Percentiles rank a stretch among this genome's conserved stretches.
Evolutionary conservation across 2,888 invertebrate genomes (phyloP).

Genomic region (Pristionchus fissidentatus): DNA sequence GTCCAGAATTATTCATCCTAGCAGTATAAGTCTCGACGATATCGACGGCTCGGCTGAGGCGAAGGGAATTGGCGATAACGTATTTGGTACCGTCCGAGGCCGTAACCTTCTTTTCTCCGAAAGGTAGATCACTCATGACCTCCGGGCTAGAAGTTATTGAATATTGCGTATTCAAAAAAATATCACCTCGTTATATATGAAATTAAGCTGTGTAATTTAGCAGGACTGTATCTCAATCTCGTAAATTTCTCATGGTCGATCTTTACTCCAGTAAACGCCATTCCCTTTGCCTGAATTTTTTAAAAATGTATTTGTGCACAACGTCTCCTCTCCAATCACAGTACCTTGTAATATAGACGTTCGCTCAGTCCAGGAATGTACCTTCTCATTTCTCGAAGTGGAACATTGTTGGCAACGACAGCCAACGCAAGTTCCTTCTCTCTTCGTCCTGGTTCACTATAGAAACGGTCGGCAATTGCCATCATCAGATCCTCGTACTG

Average conservation of each 20-base stretch:
- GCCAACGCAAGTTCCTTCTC: background rate
- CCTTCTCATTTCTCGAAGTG: background rate
- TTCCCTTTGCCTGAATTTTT: background rate
- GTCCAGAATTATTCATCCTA: background rate
- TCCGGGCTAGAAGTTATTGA: slow-evolving; percentile 11
- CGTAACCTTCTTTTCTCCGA: too few relatives aligned
- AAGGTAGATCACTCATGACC: slow-evolving; percentile 42
- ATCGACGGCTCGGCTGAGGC: slow-evolving; percentile 17
- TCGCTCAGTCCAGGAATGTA: background rate
- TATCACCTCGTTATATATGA: background rate
- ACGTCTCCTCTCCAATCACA: too few relatives aligned
- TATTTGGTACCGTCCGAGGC: background rate
- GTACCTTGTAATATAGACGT: background rate
- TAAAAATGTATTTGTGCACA: background rate
- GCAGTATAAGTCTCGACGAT: slow-evolving; percentile 6
- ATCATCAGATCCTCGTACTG: background rate
- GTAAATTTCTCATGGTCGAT: background rate
- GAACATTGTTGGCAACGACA: background rate
- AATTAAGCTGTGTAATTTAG: background rate
- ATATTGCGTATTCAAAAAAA: background rate
- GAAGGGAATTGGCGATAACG: slow-evolving; percentile 36
- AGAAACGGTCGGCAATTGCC: slow-evolving; percentile 4
- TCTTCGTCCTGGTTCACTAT: background rate
- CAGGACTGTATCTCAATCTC: background rate
- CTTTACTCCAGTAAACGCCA: background rate